These are phyloP conservation scores for Pristionchus entomophagus DNA, from an alignment of 2,888 invertebrate genomes.

Conservation along the genomic window DNA sequence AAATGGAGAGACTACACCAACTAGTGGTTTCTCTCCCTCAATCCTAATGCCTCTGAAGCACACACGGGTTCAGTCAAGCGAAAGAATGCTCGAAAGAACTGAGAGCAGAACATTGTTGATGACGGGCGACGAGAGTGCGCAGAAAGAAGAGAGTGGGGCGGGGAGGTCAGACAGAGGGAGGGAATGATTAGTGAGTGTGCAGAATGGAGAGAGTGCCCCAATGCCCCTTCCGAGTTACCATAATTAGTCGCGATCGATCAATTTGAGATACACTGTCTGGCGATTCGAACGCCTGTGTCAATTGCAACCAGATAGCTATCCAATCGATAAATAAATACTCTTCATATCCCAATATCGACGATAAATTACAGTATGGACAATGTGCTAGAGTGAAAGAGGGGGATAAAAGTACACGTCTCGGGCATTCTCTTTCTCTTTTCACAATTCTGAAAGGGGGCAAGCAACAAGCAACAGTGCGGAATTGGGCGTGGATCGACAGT, in stretches of 20 bases:
- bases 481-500: not conserved
- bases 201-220: not conserved
- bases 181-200: not conserved
- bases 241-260: not conserved
- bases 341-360: slow-evolving; percentile 12
- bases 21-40: not conserved
- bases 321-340: not conserved
- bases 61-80: not conserved
- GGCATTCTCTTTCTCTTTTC: not conserved
- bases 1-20: too few species aligned
- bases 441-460: slow-evolving; percentile 10
- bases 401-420: not conserved
- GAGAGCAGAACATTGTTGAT: slow-evolving; percentile 18
- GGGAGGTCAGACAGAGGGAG: not conserved
- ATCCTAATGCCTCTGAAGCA: slow-evolving; percentile 6
- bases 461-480: slow-evolving; percentile 12
- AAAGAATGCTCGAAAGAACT: not conserved
- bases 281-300: not conserved
- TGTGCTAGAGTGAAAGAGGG: not conserved
- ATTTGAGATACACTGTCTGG: not conserved
- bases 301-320: not conserved
- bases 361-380: slow-evolving; percentile 14
- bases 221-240: not conserved
- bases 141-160: not conserved
- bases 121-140: not conserved